Evolutionary conservation across 2,113 vertebrate species (phyloP).

Genomic region (Formicarius rufipectus): DNA sequence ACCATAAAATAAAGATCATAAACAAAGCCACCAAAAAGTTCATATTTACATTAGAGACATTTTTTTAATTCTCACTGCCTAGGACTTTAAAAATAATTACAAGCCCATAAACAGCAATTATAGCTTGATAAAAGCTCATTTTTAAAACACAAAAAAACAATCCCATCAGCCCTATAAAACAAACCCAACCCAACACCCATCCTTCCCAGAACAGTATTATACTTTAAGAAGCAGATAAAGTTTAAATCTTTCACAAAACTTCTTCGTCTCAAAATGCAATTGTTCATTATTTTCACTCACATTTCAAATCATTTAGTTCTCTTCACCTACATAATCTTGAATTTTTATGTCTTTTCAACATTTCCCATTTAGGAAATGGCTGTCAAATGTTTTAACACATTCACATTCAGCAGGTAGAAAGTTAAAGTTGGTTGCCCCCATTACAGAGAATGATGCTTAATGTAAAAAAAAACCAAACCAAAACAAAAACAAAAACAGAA

Average conservation of each 20-base stretch:
- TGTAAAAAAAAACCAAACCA: too few species aligned
- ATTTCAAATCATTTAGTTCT: not conserved
- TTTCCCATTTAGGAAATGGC: not conserved
- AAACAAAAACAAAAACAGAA: constrained; percentile 1
- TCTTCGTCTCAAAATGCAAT: not conserved
- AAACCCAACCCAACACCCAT: not conserved
- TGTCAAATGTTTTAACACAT: not conserved
- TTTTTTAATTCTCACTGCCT: not conserved
- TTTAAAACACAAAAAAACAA: not conserved
- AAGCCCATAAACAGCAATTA: not conserved
- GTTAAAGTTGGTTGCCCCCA: constrained; percentile 79
- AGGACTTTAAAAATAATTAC: not conserved
- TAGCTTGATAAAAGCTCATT: not conserved
- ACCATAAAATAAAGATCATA: not conserved
- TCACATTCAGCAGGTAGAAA: constrained; percentile 68
- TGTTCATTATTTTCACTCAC: not conserved
- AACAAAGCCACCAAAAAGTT: not conserved
- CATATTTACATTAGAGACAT: not conserved
- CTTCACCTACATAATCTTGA: not conserved
- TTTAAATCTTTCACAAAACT: not conserved
- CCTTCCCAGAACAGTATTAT: not conserved
- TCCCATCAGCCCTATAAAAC: not conserved
- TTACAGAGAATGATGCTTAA: constrained; percentile 55
- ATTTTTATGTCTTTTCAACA: not conserved
- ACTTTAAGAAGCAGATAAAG: not conserved